These are phyloP conservation scores for Acropora tenuis DNA, from an alignment of 64 coral and sea anemone species.

Conservation along the genomic window DNA sequence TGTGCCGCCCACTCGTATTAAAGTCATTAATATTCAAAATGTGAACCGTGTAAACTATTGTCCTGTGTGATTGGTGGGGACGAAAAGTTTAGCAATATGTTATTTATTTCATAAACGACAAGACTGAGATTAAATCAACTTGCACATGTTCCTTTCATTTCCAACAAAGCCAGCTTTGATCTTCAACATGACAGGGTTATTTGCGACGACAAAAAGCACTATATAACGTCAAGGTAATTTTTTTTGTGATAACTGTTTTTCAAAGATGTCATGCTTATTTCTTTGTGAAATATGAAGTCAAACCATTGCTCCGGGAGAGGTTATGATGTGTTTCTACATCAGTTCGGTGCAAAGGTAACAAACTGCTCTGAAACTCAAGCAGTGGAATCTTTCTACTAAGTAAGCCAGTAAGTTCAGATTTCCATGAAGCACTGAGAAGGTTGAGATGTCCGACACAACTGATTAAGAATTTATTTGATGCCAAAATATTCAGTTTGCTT, in stretches of 20 bases:
- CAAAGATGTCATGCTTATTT: too few relatives aligned
- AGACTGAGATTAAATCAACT: conserved; percentile 11
- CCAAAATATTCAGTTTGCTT: not conserved
- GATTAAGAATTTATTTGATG: conserved; percentile 44
- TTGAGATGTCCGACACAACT: conserved; percentile 4
- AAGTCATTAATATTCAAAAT: conserved; percentile 39
- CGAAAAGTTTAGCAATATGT: not conserved
- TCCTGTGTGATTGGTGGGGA: not conserved
- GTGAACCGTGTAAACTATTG: not conserved
- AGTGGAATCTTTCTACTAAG: not conserved
- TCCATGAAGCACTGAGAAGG: not conserved
- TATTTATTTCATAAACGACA: conserved; percentile 30
- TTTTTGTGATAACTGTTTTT: not conserved
- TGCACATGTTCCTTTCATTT: conserved; percentile 32
- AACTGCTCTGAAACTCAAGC: too few relatives aligned
- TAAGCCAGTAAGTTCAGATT: not conserved
- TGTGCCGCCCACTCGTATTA: not conserved
- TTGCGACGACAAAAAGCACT: not conserved
- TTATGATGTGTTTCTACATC: not conserved
- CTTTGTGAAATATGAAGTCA: too few relatives aligned
- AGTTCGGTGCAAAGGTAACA: too few relatives aligned
- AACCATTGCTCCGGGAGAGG: not conserved
- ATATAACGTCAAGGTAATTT: not conserved
- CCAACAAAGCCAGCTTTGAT: conserved; percentile 34
- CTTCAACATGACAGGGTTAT: not conserved